These are phyloP conservation scores for Phocoena phocoena DNA, from an alignment of 2,113 vertebrate genomes.

Conservation along the genomic window DNA sequence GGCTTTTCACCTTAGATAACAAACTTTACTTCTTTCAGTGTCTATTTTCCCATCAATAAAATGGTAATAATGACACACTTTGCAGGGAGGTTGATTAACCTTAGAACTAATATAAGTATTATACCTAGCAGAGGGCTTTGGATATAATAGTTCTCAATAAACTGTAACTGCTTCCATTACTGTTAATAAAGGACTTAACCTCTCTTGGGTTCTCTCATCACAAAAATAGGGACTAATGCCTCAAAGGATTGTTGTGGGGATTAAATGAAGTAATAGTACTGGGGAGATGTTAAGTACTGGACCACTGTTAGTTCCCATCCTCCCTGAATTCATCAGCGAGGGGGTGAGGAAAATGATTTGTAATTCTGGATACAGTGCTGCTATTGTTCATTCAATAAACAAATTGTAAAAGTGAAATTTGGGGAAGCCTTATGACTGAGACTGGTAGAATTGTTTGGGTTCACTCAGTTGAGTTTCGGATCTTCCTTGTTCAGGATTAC, in stretches of 20 bases:
- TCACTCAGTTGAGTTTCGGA: background rate
- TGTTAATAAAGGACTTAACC: background rate
- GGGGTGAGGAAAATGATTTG: background rate
- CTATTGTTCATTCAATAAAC: background rate
- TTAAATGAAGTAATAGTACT: background rate
- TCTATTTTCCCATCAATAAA: background rate
- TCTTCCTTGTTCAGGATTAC: conserved; percentile 89
- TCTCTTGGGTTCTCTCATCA: background rate
- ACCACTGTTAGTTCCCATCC: background rate
- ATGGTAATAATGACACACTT: background rate
- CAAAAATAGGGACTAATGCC: background rate
- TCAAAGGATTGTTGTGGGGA: background rate
- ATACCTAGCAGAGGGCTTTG: background rate
- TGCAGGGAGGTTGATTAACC: background rate
- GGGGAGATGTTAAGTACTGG: background rate
- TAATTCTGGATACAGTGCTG: background rate
- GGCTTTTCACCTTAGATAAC: background rate
- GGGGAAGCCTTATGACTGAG: background rate
- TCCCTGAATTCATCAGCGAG: background rate
- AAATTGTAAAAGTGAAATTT: conserved; percentile 19
- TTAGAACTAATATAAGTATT: background rate
- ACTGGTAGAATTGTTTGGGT: background rate
- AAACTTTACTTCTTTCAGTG: background rate
- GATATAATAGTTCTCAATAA: background rate
- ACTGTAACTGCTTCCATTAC: background rate